Evolutionary conservation across 2,888 invertebrate species (phyloP).

Genomic region (Agrenia bidenticulata): DNA sequence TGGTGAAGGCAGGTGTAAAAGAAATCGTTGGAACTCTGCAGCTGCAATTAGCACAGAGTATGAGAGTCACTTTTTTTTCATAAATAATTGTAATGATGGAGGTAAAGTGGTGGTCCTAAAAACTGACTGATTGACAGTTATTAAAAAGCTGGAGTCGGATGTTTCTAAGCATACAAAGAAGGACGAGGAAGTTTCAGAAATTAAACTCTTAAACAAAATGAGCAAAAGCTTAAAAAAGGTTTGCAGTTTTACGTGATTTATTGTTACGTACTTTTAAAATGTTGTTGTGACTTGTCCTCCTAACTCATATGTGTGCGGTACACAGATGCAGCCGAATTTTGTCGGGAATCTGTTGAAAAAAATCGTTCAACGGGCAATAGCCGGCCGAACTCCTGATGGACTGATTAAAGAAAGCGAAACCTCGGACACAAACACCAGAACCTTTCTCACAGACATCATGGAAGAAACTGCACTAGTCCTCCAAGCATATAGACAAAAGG

Average conservation of each 20-base stretch:
- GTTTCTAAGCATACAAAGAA: conserved; percentile 10
- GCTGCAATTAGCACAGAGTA: conserved; percentile 35
- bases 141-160: conserved; percentile 28
- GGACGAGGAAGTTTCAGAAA: conserved; percentile 23
- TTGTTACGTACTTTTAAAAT: too few species aligned
- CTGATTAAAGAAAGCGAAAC: too few species aligned
- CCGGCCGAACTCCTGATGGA: neutral
- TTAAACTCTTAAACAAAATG: conserved; percentile 28
- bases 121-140: conserved; percentile 17
- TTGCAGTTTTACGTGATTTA: neutral
- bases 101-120: too few species aligned
- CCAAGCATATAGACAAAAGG: conserved; percentile 39
- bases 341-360: conserved; percentile 27
- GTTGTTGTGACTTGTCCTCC: neutral
- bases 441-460: conserved; percentile 35
- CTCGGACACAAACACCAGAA: neutral
- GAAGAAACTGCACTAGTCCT: conserved; percentile 36
- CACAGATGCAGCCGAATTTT: conserved; percentile 33
- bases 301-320: too few species aligned
- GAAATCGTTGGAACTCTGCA: conserved; percentile 44
- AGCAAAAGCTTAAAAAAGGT: conserved; percentile 28
- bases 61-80: neutral
- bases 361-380: conserved; percentile 22
- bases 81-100: too few species aligned
- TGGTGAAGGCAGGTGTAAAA: conserved; percentile 40